Conservation (phyloP, 2,113 vertebrate species). For the Turnix velox region DNA sequence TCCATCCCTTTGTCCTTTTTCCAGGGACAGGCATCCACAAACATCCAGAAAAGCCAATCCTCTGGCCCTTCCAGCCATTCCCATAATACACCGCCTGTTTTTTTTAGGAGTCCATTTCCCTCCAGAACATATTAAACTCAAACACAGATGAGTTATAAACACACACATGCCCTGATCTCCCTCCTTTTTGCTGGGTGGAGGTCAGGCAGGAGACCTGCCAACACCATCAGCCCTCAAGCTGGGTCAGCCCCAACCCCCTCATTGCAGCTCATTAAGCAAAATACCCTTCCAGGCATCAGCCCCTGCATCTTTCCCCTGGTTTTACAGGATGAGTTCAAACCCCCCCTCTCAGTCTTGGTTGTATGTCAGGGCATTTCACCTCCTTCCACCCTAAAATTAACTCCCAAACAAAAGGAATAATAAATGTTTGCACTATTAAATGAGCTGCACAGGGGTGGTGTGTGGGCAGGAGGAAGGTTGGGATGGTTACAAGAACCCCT, state of each 20-base stretch:
- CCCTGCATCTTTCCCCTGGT: background rate
- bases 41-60: background rate
- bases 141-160: background rate
- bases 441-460: slow-evolving; percentile 17
- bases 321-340: background rate
- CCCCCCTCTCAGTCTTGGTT: background rate
- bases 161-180: fast-evolving
- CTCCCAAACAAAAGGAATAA: slow-evolving; percentile 31
- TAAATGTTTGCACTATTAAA: slow-evolving; percentile 53
- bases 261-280: background rate
- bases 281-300: background rate
- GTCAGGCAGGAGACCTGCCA: background rate
- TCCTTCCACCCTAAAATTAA: background rate
- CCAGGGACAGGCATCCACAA: background rate
- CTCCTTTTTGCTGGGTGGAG: background rate
- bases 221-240: background rate
- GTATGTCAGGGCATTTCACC: background rate
- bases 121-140: background rate
- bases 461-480: slow-evolving; percentile 37
- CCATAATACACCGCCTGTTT: fast-evolving
- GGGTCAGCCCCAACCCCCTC: background rate
- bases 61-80: background rate
- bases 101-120: background rate
- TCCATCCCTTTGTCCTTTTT: background rate
- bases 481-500: background rate